Evolutionary conservation across 2,888 invertebrate genomes (phyloP), one percentile per base, ranked within the genome.

Genomic region (Cyclophora albipunctata): DNA sequence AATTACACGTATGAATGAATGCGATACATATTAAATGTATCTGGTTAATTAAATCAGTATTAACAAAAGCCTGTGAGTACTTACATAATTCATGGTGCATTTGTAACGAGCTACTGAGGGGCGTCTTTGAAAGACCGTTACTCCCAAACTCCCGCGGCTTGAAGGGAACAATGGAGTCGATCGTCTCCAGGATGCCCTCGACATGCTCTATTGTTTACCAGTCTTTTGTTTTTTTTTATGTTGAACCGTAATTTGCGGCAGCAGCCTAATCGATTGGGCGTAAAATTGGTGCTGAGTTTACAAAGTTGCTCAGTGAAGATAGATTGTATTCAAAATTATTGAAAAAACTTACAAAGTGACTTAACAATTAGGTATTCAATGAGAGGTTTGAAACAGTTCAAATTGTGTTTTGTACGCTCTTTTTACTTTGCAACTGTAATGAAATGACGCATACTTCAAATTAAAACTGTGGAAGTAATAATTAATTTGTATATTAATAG

Each of bases 41-140:
- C 37, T 4, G 37, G 20, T 20, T 20, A 20, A 20, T 58, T 57
- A 57, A 60, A 58, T 55, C 48, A 55, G 54, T 37, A 37, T 37
- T 37, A 37, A 37, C 37, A 37, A 4, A 4, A 37, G 37, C 2
- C 37, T 2, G 37, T 37, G 4, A 37, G 37, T 5, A 37, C 5
- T 37, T 77, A 79, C 84, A 84, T 85, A 78, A 86, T 84, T 85
- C 81, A 84, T 82, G 69, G 66, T 58, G 64, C 62, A 61, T 64
- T 59, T 52, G 58, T 57, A 61, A 61, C 58, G 59, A 57, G 47
- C 43, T 58, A 48, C 62, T 52, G 57, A 54, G 58, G 53, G 54
- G 51, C 57, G 54, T 54, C 58, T 57, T 58, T 51, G 48, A 59
- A 56, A 69, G 60, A 56, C 53, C 54, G 56, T 58, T 55, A 69